phyloP scores from a whole-genome alignment of 2,888 invertebrate genomes.

The Melinaea marsaeus region DNA sequence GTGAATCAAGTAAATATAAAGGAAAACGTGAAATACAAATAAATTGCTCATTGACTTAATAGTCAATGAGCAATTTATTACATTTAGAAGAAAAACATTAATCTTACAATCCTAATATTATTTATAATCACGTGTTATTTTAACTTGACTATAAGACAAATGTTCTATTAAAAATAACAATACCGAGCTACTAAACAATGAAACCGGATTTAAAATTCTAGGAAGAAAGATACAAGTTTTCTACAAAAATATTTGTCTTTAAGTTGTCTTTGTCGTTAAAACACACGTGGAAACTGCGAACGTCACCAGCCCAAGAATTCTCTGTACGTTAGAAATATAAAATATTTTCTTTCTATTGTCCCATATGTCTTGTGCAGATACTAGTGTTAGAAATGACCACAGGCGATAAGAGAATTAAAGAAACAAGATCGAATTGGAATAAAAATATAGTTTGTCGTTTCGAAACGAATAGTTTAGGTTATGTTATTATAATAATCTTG shows the following conservation, averaged over 20 bases:
- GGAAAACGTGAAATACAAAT: constrained; percentile 22
- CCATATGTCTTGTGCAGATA: no score
- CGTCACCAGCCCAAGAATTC: no score
- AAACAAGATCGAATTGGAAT: background rate
- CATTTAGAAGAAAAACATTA: background rate
- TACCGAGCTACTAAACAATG: background rate
- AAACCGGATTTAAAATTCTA: background rate
- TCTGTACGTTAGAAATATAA: no score
- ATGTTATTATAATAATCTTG: no score
- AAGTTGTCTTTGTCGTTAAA: no score
- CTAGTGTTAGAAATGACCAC: background rate
- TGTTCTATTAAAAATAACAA: background rate
- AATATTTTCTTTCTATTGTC: no score
- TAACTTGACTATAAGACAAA: background rate
- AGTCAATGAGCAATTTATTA: constrained; percentile 12
- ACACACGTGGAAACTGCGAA: no score
- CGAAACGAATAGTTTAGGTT: no score
- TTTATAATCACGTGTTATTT: background rate
- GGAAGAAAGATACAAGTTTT: background rate
- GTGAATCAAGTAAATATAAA: no score
- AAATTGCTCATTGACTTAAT: no score
- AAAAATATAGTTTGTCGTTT: background rate
- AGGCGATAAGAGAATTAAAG: background rate
- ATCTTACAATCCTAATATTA: background rate
- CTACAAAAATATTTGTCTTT: no score